phyloP scores from a whole-genome alignment of 1,140 invertebrate species.

The Megalopta genalis region DNA sequence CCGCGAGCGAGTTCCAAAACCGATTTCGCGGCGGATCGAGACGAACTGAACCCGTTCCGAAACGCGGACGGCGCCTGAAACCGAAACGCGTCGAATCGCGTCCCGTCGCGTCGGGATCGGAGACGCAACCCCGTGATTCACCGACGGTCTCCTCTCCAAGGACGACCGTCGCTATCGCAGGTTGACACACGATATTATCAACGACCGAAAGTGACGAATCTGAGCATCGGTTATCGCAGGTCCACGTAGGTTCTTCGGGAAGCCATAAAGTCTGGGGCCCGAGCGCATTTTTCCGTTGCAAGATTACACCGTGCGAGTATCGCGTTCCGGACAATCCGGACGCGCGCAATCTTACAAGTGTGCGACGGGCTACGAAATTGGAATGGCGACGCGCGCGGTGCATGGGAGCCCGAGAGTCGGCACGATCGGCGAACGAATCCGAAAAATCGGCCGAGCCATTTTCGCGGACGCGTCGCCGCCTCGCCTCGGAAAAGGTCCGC shows the following conservation, averaged over 20 bases:
- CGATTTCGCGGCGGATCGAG: background rate
- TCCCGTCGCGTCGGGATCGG: background rate
- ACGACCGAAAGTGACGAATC: constrained; percentile 19
- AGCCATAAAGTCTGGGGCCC: background rate
- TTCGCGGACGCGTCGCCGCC: too few relatives aligned
- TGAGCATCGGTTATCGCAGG: background rate
- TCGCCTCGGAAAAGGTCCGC: too few relatives aligned
- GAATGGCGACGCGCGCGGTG: too few relatives aligned
- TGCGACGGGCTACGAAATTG: background rate
- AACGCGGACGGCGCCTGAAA: too few relatives aligned
- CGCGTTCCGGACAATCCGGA: background rate
- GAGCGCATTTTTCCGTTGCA: background rate
- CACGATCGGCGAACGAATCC: too few relatives aligned
- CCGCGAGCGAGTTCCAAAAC: too few relatives aligned
- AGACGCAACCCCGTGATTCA: constrained; percentile 55
- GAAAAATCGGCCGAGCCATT: too few relatives aligned
- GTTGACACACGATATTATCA: constrained; percentile 27
- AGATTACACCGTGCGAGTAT: constrained; percentile 2
- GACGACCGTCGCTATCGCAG: constrained; percentile 53
- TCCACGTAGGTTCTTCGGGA: background rate
- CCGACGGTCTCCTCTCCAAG: constrained; percentile 35
- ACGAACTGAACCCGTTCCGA: constrained; percentile 23
- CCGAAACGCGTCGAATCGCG: background rate
- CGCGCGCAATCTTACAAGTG: background rate
- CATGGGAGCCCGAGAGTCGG: too few relatives aligned